phyloP scores from a whole-genome alignment of 1,140 invertebrate genomes.

The Procambarus clarkii region DNA sequence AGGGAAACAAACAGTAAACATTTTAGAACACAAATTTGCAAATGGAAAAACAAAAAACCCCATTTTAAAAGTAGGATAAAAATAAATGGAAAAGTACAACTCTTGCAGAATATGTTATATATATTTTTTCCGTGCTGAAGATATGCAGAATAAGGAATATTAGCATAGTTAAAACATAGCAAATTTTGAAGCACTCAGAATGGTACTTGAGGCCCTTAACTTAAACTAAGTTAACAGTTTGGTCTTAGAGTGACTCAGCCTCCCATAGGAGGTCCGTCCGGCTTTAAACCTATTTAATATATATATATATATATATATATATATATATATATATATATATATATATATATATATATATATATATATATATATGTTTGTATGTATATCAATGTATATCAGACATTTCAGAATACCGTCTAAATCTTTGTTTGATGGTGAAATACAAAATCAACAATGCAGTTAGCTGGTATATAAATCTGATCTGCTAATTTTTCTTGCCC shows the following conservation, averaged over 20 bases:
- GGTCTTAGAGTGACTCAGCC: not conserved
- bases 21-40: too few relatives aligned
- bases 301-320: conserved; percentile 5
- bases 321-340: not conserved
- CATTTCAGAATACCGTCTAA: too few relatives aligned
- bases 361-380: not conserved
- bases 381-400: not conserved
- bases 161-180: not conserved
- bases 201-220: not conserved
- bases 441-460: too few relatives aligned
- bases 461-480: too few relatives aligned
- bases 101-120: not conserved
- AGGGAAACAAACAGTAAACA: too few relatives aligned
- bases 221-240: not conserved
- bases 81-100: not conserved
- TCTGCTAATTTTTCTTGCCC: too few relatives aligned
- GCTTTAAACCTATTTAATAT: too few relatives aligned
- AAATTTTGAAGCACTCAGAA: not conserved
- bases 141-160: not conserved
- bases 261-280: not conserved
- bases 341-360: too few relatives aligned
- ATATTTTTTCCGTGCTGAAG: not conserved
- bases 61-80: too few relatives aligned
- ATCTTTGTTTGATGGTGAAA: too few relatives aligned
- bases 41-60: too few relatives aligned